Evolutionary conservation across 1,140 invertebrate species (phyloP), one percentile per base, ranked within the genome.

Genomic region (Macrotrachela quadricornifera): DNA sequence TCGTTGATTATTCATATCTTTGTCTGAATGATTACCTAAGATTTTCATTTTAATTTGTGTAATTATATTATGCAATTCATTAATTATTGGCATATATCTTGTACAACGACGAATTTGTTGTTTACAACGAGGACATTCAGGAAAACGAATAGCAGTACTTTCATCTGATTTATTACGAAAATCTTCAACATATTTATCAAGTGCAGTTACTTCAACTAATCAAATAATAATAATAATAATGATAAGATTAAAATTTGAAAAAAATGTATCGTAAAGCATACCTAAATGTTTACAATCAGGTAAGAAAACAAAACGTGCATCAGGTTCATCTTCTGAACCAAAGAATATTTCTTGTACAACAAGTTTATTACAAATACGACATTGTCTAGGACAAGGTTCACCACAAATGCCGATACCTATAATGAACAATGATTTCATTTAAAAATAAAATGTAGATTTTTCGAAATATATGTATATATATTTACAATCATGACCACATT

Each of bases 71-170:
- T 49, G 38, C 38, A 49, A 37, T 10, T 30, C n/a, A 44, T 54
- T 41, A 10, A 54, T 45, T 4, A 54, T 16, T 42, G 37, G 45
- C 14, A 21, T 30, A 49, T 49, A 49, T 43, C 47, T 64, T 11
- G 71, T 59, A 56, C 74, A 78, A 56, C 71, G 73, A 21, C 71
- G 68, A n/a, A 81, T 77, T 0, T 72, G 65, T 14, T 73, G 75
- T 53, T 75, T 76, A 59, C 80, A 81, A 56, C 63, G 65, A 9
- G 79, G 79, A 63, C 79, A 81, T 1, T 58, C 50, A 56, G 76
- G 77, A 51, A 77, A 65, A n/a, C 68, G 56, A 46, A 80, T 73
- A 12, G 41, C 43, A 0, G n/a, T 43, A 1, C 21, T 46, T 18
- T n/a, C n/a, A n/a, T 46, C 10, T 6, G 12, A 14, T 38, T 46